phyloP scores from a whole-genome alignment of 37 sponge, comb jelly and placozoan species.

The Dysidea cf. avara region DNA sequence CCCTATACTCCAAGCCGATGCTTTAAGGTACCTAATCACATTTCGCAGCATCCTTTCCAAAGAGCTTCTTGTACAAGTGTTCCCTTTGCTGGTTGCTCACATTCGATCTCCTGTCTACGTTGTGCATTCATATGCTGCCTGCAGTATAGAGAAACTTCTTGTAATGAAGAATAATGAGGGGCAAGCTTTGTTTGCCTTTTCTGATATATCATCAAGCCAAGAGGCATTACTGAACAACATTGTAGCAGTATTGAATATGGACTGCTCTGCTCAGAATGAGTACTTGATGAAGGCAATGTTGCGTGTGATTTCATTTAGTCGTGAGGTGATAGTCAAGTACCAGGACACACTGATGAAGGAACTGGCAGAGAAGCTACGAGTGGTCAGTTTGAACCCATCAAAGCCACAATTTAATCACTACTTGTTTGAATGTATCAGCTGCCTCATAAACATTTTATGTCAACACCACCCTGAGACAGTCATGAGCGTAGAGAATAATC shows the following conservation, averaged over 20 bases:
- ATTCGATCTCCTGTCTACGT: slow-evolving; percentile 62
- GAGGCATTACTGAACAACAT: slow-evolving; percentile 68
- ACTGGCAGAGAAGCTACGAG: slow-evolving; percentile 69
- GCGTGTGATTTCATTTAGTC: slow-evolving; percentile 65
- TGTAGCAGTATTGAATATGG: slow-evolving; percentile 60
- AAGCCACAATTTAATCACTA: slow-evolving; percentile 99
- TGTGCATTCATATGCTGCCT: slow-evolving; percentile 97
- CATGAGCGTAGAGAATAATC: slow-evolving; percentile 63
- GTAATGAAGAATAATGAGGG: slow-evolving; percentile 44
- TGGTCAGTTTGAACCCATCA: slow-evolving; percentile 90
- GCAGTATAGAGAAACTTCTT: slow-evolving; percentile 90
- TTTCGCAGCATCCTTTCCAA: slow-evolving; percentile 86
- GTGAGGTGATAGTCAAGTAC: slow-evolving; percentile 52
- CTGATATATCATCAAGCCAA: slow-evolving; percentile 68
- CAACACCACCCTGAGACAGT: slow-evolving; percentile 31
- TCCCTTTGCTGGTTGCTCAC: slow-evolving; percentile 72
- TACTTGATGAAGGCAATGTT: slow-evolving; percentile 94
- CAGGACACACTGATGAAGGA: slow-evolving; percentile 67
- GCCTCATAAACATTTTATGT: slow-evolving; percentile 76
- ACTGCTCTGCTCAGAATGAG: slow-evolving; percentile 89
- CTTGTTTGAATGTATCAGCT: slow-evolving; percentile 95
- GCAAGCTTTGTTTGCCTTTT: slow-evolving; percentile 14
- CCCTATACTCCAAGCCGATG: slow-evolving; percentile 84
- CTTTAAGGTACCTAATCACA: slow-evolving; percentile 88
- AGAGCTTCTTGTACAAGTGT: slow-evolving; percentile 52